Base-by-base conservation (phyloP, 2,113 vertebrate species). In the Nematolebias whitei region DNA sequence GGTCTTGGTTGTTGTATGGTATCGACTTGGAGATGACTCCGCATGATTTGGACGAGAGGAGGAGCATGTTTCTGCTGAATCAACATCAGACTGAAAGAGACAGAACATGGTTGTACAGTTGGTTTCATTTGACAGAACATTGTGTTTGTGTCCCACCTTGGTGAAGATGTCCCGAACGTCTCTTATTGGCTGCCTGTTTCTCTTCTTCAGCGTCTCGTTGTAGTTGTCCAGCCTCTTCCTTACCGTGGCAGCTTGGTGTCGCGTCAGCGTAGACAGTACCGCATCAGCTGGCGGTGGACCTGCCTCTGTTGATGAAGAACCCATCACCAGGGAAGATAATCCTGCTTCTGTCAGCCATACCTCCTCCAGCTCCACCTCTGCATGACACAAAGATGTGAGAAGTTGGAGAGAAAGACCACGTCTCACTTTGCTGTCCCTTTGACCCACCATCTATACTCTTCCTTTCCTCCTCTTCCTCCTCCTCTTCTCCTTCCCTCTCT, bases 291-390 rank as follows among this genome's bases (percentile, higher is more conserved):
- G 69, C 0, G 94, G 91, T 0, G 92, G 89, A 47, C 92, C 93
- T 66, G 93, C 92, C 50, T 85, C 79, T 2, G 39, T 7, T 0
- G 92, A 86, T 1, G 41, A 22, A 0, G 91, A 71, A 22, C 93
- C 94, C 0, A 90, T 95, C 71, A 98, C 92, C 68, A 98, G 50
- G 0, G 93, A 94, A n/a, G 95, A 96, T 13, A 99, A 75, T 15
- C 97, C 97, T 1, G 95, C 96, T 0, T 96, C 96, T 63, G 93
- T 93, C n/a, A 99, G 85, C 97, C 97, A 99, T 63, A 94, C 95
- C 35, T 95, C 97, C 82, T 99, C 96, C 65, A 96, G 84, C 61
- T 98, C 96, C 5, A 94, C 95, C 86, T 98, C 97, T 94, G 59
- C 39, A 84, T 52, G 35, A 62, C 48, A 49, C 22, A 75, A 11